These are phyloP conservation scores for Parnassius orleans DNA, from an alignment of 2,888 invertebrate genomes.

Conservation along the genomic window DNA sequence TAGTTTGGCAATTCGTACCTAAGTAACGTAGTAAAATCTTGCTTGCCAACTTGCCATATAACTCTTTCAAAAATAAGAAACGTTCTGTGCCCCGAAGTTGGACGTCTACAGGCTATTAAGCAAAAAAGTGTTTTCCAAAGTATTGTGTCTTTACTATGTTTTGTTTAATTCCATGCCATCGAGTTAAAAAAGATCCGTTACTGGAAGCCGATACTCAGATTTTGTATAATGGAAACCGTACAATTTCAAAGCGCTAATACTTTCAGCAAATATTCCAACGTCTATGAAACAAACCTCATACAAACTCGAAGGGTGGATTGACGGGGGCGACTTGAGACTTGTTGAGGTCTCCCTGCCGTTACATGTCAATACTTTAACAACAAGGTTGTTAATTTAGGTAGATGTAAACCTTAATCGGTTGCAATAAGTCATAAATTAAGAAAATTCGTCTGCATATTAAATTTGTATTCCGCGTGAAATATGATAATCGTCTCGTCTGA, in stretches of 20 bases:
- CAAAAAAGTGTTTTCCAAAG: too few relatives aligned
- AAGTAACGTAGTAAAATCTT: too few relatives aligned
- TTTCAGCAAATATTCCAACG: constrained; percentile 68
- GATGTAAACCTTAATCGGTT: constrained; percentile 19
- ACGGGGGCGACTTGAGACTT: constrained; percentile 60
- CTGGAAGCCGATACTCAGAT: constrained; percentile 19
- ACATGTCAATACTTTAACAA: constrained; percentile 43
- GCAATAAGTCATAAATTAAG: constrained; percentile 28
- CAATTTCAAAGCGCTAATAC: constrained; percentile 53
- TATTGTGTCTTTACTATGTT: too few relatives aligned
- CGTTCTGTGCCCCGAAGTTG: too few relatives aligned
- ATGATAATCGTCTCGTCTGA: constrained; percentile 73
- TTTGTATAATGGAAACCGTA: constrained; percentile 36
- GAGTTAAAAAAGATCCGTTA: not conserved
- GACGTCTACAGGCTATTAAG: too few relatives aligned
- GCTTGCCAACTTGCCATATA: too few relatives aligned
- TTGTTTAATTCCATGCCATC: too few relatives aligned
- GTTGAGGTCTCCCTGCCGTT: constrained; percentile 59
- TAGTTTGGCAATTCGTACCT: too few relatives aligned
- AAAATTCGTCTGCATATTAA: constrained; percentile 12
- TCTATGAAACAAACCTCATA: constrained; percentile 61
- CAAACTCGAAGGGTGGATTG: constrained; percentile 57
- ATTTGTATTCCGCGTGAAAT: constrained; percentile 54
- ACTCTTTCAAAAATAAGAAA: too few relatives aligned
- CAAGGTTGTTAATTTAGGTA: constrained; percentile 28